Conservation (phyloP, 2,888 invertebrate genomes). For the Cryptus armator region DNA sequence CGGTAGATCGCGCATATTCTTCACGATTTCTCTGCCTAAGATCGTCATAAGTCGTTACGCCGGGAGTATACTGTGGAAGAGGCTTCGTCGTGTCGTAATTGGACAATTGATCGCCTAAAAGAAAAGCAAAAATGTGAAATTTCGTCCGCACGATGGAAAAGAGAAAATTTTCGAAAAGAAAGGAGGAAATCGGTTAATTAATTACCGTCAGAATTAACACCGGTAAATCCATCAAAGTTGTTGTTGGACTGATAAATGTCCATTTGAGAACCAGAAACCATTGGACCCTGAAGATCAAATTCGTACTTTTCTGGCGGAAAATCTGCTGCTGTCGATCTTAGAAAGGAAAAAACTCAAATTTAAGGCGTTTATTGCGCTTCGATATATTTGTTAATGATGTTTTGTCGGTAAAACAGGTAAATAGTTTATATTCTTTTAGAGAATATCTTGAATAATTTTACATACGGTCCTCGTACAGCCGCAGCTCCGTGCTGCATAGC, state of each 20-base stretch:
- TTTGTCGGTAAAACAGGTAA: too few relatives aligned
- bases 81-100: conserved; percentile 38
- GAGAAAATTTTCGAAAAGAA: background rate
- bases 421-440: too few relatives aligned
- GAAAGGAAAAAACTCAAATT: background rate
- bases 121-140: background rate
- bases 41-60: conserved; percentile 48
- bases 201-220: conserved; percentile 54
- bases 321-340: background rate
- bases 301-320: background rate
- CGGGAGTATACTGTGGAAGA: conserved; percentile 17
- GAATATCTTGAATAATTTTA: too few relatives aligned
- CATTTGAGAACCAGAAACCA: conserved; percentile 35
- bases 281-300: background rate
- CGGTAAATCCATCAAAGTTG: conserved; percentile 56
- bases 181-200: background rate
- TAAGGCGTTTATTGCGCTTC: background rate
- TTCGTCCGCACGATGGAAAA: background rate
- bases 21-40: conserved; percentile 53
- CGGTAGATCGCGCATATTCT: conserved; percentile 40
- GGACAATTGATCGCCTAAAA: conserved; percentile 36
- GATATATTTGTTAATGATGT: background rate
- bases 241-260: conserved; percentile 35
- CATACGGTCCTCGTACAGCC: background rate
- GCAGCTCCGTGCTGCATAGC: background rate